phyloP scores from a whole-genome alignment of 2,888 invertebrate genomes.

The Sarcophaga subvicina region DNA sequence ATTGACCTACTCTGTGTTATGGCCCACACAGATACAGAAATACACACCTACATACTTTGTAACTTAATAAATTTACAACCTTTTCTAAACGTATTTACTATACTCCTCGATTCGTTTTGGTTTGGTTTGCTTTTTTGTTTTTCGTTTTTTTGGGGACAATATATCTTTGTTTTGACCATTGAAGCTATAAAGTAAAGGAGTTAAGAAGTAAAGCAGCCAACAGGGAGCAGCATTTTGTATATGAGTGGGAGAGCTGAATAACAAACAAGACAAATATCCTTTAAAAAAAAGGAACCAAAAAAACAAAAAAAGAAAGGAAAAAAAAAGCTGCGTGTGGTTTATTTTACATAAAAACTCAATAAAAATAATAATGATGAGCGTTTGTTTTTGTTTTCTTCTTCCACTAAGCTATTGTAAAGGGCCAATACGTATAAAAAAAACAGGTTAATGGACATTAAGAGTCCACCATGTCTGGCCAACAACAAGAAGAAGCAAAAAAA shows the following conservation, averaged over 20 bases:
- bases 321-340: constrained; percentile 65
- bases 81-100: constrained; percentile 5
- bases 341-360: constrained; percentile 69
- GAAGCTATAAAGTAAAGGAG: too few species aligned
- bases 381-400: constrained; percentile 24
- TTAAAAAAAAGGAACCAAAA: neutral
- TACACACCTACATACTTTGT: neutral
- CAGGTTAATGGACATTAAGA: constrained; percentile 69
- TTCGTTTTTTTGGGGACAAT: constrained; percentile 28
- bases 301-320: constrained; percentile 19
- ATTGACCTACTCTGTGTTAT: constrained; percentile 50
- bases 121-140: neutral
- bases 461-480: constrained; percentile 69
- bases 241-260: neutral
- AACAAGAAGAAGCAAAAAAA: neutral
- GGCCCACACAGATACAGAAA: neutral
- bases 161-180: constrained; percentile 22
- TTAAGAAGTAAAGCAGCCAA: neutral
- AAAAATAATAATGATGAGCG: constrained; percentile 64
- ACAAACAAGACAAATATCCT: neutral
- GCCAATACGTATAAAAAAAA: constrained; percentile 40
- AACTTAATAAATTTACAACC: constrained; percentile 53
- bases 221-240: neutral
- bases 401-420: too few species aligned
- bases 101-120: neutral